A percentile compares a stretch with the other conserved stretches of the same genome.
These are phyloP conservation scores for Spinibarbus caldwelli DNA, from an alignment of 2,797 vertebrate genomes.

Conservation along the genomic window DNA sequence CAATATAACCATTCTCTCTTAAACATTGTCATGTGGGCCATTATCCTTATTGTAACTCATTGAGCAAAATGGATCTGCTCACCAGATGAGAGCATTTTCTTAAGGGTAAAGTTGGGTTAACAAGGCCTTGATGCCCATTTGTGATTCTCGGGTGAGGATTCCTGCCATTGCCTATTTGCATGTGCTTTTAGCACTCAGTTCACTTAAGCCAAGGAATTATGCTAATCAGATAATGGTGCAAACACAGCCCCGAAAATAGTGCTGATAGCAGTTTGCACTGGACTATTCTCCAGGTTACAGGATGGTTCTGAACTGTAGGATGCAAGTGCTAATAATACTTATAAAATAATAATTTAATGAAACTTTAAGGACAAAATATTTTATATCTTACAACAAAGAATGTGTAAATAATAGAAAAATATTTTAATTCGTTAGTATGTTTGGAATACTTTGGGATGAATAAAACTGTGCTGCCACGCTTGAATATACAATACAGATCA, in stretches of 20 bases:
- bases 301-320: neutral
- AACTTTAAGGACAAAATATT: neutral
- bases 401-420: neutral
- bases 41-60: conserved; percentile 7
- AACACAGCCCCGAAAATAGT: neutral
- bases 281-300: neutral
- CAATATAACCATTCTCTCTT: neutral
- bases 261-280: neutral
- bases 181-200: neutral
- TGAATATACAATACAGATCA: neutral
- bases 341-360: neutral
- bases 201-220: conserved; percentile 15
- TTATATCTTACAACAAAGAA: neutral
- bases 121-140: neutral
- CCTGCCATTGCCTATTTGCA: neutral
- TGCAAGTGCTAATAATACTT: neutral
- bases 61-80: neutral
- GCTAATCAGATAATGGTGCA: conserved; percentile 22
- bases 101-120: neutral
- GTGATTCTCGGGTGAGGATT: neutral
- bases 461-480: neutral
- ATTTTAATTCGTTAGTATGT: neutral
- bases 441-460: neutral
- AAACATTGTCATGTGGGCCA: neutral
- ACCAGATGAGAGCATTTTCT: neutral